A percentile compares a stretch with the other conserved stretches of the same genome.
These are phyloP conservation scores for Mionectes macconnelli DNA, from an alignment of 2,113 vertebrate species.

Conservation along the genomic window DNA sequence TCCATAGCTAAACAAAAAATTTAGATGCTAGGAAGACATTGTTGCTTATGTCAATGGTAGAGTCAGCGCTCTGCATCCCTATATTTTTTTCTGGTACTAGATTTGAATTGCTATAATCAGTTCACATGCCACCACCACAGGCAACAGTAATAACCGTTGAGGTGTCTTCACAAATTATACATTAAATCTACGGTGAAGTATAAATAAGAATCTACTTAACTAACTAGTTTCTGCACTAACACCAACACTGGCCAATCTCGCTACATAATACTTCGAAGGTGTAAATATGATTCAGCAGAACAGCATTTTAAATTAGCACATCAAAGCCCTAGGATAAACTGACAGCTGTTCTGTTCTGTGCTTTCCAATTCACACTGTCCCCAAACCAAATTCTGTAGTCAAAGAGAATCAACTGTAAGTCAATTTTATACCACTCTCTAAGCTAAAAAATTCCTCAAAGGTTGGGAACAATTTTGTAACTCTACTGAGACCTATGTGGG, in stretches of 20 bases:
- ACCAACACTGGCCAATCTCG: not conserved
- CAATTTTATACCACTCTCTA: not conserved
- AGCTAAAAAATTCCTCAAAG: not conserved
- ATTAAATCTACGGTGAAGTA: not conserved
- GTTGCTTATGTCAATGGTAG: not conserved
- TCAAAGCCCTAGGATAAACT: not conserved
- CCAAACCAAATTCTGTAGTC: not conserved
- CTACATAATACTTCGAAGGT: not conserved
- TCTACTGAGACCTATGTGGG: not conserved
- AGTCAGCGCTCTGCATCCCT: not conserved
- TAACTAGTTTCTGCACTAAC: not conserved
- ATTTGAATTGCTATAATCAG: not conserved
- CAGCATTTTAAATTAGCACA: not conserved
- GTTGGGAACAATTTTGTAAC: not conserved
- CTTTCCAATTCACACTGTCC: not conserved
- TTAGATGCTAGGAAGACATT: not conserved
- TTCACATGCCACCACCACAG: not conserved
- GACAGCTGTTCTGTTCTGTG: not conserved
- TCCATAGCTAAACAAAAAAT: not conserved
- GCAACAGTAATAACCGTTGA: not conserved
- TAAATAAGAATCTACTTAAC: not conserved
- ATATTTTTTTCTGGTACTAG: not conserved
- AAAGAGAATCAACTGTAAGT: not conserved
- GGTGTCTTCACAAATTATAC: not conserved
- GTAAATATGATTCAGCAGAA: not conserved